Evolutionary conservation across 1,140 invertebrate genomes (phyloP).

Genomic region (Zaprionus africanus): DNA sequence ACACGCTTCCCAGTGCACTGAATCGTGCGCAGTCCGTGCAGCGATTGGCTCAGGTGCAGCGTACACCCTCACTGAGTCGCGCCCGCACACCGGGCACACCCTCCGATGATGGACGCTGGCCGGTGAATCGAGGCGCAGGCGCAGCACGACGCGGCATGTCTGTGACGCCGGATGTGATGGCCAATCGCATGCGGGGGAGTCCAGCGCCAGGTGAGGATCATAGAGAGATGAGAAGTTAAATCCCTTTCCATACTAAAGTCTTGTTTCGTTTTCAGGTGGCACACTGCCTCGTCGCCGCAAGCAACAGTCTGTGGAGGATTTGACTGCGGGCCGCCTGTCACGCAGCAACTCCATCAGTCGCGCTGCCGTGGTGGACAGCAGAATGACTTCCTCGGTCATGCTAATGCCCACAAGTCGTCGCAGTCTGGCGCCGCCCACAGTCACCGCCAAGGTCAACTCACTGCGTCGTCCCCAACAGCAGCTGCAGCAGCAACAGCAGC

Average conservation of each 20-base stretch:
- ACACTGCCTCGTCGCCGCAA: constrained; percentile 90
- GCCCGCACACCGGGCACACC: constrained; percentile 88
- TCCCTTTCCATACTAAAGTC: constrained; percentile 72
- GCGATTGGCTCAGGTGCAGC: constrained; percentile 86
- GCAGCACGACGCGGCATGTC: constrained; percentile 58
- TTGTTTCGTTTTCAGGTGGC: constrained; percentile 85
- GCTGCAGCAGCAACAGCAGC: constrained; percentile 13
- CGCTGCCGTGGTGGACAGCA: constrained; percentile 63
- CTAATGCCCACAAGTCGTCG: constrained; percentile 64
- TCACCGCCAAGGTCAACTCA: constrained; percentile 74
- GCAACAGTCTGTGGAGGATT: constrained; percentile 86
- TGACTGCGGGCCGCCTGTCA: constrained; percentile 73
- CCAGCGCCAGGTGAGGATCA: constrained; percentile 72
- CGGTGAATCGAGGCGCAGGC: constrained; percentile 78
- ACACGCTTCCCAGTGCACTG: constrained; percentile 77
- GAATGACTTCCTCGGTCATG: constrained; percentile 84
- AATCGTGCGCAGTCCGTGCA: constrained; percentile 84
- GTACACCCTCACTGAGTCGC: constrained; percentile 86
- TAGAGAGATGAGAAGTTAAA: constrained; percentile 60
- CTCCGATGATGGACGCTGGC: constrained; percentile 89
- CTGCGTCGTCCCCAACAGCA: constrained; percentile 51
- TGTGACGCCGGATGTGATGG: constrained; percentile 74
- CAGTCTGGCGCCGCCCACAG: constrained; percentile 55
- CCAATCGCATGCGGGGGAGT: constrained; percentile 78
- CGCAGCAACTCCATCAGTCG: constrained; percentile 84